A percentile compares a stretch with the other conserved stretches of the same genome.
Evolutionary conservation across 2,888 invertebrate genomes (phyloP).

Genomic region (Ptychoptera contaminata): DNA sequence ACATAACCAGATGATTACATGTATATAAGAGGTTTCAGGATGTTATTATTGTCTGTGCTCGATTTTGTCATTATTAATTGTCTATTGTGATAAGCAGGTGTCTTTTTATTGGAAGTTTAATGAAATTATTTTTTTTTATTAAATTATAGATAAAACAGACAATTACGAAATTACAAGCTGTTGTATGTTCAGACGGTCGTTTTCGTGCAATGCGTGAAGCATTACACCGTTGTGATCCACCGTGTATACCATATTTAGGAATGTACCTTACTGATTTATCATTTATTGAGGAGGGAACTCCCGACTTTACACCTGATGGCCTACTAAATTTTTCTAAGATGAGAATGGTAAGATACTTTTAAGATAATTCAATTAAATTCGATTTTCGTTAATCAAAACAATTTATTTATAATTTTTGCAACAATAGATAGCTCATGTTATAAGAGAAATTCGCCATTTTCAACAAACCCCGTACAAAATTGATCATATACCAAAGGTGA

Average conservation of each 20-base stretch:
- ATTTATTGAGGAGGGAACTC: constrained; percentile 85
- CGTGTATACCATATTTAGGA: constrained; percentile 74
- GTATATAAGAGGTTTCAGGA: too few species aligned
- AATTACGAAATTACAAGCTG: constrained; percentile 68
- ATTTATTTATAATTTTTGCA: constrained; percentile 11
- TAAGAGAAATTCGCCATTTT: constrained; percentile 77
- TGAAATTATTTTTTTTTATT: constrained; percentile 9
- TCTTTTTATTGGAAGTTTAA: too few species aligned
- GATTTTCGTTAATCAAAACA: constrained; percentile 1
- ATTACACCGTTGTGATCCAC: constrained; percentile 76
- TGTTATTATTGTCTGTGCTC: too few species aligned
- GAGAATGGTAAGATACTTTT: constrained; percentile 56
- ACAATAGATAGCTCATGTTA: constrained; percentile 73
- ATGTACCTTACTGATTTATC: constrained; percentile 82
- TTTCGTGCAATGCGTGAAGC: constrained; percentile 78
- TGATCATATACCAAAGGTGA: constrained; percentile 65
- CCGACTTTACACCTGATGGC: constrained; percentile 77
- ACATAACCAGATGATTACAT: too few species aligned
- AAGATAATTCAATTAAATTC: neutral
- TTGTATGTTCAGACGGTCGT: constrained; percentile 78
- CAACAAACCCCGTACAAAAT: constrained; percentile 88
- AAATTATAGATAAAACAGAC: constrained; percentile 64
- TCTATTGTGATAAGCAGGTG: too few species aligned
- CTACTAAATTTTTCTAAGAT: constrained; percentile 87
- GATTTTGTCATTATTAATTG: too few species aligned